Conservation (phyloP, 2,113 vertebrate species). For the Danio rerio region GRCz12tu NC_133182.1:39426001-39426500, state of each 20-base stretch:
- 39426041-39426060: neutral
- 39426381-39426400: constrained; percentile 17
- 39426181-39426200: constrained; percentile 46
- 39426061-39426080: constrained; percentile 6
- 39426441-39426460: neutral
- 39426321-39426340: constrained; percentile 30
- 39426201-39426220: constrained; percentile 41
- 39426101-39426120: neutral
- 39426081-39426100: constrained; percentile 16
- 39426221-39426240: constrained; percentile 44
- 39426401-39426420: neutral
- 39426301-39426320: constrained; percentile 40
- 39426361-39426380: constrained; percentile 2
- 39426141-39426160: constrained; percentile 13
- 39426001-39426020: neutral
- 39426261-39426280: constrained; percentile 48
- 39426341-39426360: constrained; percentile 34
- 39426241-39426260: constrained; percentile 32
- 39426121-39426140: constrained; percentile 12
- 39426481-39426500: neutral
- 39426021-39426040: neutral
- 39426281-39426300: constrained; percentile 45
- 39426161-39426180: constrained; percentile 26
- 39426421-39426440: neutral
- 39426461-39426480: constrained; percentile 12